Percentiles rank a stretch among this genome's conserved stretches.
phyloP scores from a whole-genome alignment of 2,797 vertebrate genomes.

The Xerus rutilus region DNA sequence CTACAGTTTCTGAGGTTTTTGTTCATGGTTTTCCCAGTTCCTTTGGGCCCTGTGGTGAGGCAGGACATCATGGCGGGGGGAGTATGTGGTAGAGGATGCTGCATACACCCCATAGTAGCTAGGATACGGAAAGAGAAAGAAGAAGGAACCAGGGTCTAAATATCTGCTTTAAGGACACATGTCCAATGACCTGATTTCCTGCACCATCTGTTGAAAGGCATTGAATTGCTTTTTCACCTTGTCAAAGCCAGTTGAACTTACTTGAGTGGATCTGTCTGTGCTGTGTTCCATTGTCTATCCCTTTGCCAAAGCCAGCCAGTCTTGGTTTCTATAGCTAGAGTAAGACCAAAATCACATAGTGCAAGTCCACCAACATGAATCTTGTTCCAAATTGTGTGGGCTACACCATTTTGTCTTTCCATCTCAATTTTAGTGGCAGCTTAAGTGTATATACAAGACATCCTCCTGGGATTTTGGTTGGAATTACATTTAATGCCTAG shows the following conservation, averaged over 20 bases:
- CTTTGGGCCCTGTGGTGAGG: not conserved
- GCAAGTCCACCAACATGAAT: not conserved
- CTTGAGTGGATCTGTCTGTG: not conserved
- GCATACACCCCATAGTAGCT: accelerated
- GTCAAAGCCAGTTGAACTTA: not conserved
- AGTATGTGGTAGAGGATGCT: too few species aligned
- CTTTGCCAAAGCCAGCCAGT: not conserved
- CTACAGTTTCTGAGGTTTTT: not conserved
- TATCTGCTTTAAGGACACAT: not conserved
- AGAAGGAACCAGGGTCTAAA: too few species aligned
- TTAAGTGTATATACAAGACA: not conserved
- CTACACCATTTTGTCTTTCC: not conserved
- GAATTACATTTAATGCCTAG: not conserved
- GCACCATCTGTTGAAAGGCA: not conserved
- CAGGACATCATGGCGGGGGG: too few species aligned
- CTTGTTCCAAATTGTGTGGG: not conserved
- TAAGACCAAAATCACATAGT: not conserved
- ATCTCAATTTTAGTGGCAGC: not conserved
- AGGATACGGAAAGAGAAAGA: not conserved
- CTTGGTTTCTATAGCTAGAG: not conserved
- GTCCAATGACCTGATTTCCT: not conserved
- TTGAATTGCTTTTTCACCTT: not conserved
- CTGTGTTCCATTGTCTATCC: not conserved
- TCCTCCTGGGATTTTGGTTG: not conserved
- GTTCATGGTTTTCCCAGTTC: too few species aligned